Percentiles rank a stretch among this genome's conserved stretches.
Conservation (phyloP, 2,113 vertebrate species). For the Sebastes schlegelii region DNA sequence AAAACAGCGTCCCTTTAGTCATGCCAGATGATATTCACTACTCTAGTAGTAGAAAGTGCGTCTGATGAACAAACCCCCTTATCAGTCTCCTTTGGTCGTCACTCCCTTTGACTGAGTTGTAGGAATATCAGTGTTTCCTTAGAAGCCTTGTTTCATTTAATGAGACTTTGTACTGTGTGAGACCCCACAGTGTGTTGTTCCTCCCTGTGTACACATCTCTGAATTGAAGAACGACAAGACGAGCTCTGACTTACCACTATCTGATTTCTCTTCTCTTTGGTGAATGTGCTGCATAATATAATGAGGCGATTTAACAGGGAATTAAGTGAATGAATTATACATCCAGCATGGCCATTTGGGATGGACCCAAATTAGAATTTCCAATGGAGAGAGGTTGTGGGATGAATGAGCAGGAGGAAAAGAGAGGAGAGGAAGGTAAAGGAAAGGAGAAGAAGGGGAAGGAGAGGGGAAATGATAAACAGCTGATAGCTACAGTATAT, state of each 20-base stretch:
- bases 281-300: constrained; percentile 72
- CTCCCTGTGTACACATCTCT: constrained; percentile 60
- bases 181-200: constrained; percentile 56
- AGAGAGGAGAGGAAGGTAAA: not conserved
- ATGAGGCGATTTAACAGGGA: constrained; percentile 70
- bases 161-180: constrained; percentile 61
- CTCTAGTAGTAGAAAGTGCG: constrained; percentile 3
- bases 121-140: constrained; percentile 53
- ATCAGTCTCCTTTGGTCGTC: constrained; percentile 41
- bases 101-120: constrained; percentile 57
- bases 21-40: constrained; percentile 26
- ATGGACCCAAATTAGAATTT: constrained; percentile 70
- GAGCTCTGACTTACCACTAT: constrained; percentile 64
- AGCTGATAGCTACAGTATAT: not conserved
- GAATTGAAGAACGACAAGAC: constrained; percentile 59
- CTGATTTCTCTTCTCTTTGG: constrained; percentile 67
- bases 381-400: constrained; percentile 40
- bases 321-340: constrained; percentile 73
- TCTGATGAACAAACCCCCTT: constrained; percentile 37
- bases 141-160: constrained; percentile 59
- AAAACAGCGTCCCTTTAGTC: constrained; percentile 18
- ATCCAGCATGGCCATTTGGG: constrained; percentile 53
- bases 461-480: not conserved
- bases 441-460: not conserved
- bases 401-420: constrained; percentile 20